phyloP scores from a whole-genome alignment of 2,797 vertebrate genomes.

The Meda fulgida region DNA sequence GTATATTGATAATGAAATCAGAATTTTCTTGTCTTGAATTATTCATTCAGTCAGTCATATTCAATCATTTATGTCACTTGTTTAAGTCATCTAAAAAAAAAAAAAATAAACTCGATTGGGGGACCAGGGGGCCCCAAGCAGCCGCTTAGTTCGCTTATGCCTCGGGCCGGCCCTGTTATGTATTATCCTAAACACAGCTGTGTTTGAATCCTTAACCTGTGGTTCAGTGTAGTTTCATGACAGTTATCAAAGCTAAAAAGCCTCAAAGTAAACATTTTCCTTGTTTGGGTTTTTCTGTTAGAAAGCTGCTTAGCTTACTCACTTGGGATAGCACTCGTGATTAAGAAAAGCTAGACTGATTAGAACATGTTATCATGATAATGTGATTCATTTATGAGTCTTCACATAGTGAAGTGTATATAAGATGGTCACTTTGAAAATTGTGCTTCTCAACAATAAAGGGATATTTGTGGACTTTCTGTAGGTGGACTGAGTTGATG shows the following conservation, averaged over 20 bases:
- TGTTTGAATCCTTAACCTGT: too few species aligned
- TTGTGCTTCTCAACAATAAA: not conserved
- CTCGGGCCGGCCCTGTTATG: too few species aligned
- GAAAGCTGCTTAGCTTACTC: not conserved
- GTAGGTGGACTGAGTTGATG: not conserved
- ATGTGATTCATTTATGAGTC: not conserved
- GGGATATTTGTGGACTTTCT: not conserved
- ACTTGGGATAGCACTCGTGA: not conserved
- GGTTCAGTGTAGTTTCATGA: too few species aligned
- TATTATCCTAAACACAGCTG: too few species aligned
- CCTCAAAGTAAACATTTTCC: not conserved
- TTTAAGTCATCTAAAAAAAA: too few species aligned
- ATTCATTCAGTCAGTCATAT: too few species aligned
- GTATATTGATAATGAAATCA: too few species aligned
- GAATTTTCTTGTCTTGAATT: too few species aligned
- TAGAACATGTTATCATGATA: not conserved
- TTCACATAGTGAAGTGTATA: not conserved
- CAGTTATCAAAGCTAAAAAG: not conserved
- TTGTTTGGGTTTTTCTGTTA: not conserved
- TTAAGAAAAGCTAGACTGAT: not conserved
- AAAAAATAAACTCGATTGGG: too few species aligned
- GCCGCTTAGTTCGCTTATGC: too few species aligned
- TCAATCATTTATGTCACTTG: too few species aligned
- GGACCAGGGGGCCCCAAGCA: too few species aligned
- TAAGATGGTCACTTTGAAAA: not conserved